Base-by-base conservation (phyloP, 1,140 invertebrate species). In the Nymphalis io region DNA sequence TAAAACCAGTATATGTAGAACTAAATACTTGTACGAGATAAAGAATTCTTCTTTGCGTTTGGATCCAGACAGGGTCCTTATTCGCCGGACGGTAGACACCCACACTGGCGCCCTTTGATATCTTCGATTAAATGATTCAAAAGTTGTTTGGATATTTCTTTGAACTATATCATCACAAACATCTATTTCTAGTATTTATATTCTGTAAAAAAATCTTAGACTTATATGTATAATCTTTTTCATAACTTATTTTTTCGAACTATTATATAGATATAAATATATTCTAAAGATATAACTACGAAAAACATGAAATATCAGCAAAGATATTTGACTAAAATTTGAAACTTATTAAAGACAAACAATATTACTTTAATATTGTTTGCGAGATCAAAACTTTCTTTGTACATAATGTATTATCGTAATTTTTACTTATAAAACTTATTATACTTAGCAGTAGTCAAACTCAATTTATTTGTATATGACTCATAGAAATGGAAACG, bases 31-130 rank as follows among this genome's bases (percentile, higher is more conserved):
- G 16, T 44, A 60, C 20, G 39, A 42, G n/a, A 51, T 70, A 70
- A 70, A 70, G 68, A 60, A 60, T 40, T 11, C 5, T n/a, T 46
- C 60, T 53, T 62, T 59, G 40, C 42, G 27, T 60, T 53, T 51
- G 55, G 60, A 62, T 48, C 62, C 40, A 40, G 38, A 53, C 21
- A 44, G 51, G 38, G 11, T 73, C 73, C 46, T 8, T 10, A 21
- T 42, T 60, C 8, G 38, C 33, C 73, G 70, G 73, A 58, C n/a
- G 20, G 21, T 12, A 33, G 44, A 72, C 69, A 62, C 70, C 72
- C 65, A 76, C 72, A 48, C 68, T 57, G 73, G 78, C 76, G 76
- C 69, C 78, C 48, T 44, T 42, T 60, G 21, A 63, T 60, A 70
- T 64, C 61, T 58, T 73, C 59, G 60, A 51, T 62, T 58, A 67